These are phyloP conservation scores for Poeciliopsis gracilis DNA, from an alignment of 2,797 vertebrate species.

Conservation along the genomic window DNA sequence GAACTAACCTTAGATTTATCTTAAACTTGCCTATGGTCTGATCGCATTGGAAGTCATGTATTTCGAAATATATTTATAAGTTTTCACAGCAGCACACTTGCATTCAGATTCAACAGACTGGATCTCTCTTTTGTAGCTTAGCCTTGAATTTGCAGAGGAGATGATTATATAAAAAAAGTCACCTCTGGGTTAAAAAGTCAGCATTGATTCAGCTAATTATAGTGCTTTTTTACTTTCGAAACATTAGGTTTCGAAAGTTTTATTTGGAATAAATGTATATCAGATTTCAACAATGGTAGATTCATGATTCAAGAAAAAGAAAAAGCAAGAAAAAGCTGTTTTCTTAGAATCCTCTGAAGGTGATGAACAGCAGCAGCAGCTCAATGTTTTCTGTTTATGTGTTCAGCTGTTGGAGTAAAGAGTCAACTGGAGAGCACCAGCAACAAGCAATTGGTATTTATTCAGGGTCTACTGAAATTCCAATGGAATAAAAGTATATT, in stretches of 20 bases:
- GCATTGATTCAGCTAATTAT: neutral
- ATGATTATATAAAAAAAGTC: neutral
- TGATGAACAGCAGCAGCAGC: neutral
- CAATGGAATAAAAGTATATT: neutral
- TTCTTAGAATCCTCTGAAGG: neutral
- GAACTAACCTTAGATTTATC: neutral
- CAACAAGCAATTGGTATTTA: neutral
- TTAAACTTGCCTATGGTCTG: constrained; percentile 1
- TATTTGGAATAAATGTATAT: neutral
- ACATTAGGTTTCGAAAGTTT: neutral
- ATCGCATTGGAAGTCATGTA: constrained; percentile 1
- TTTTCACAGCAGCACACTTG: neutral
- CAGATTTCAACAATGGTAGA: neutral
- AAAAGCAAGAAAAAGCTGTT: neutral
- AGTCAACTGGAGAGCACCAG: neutral
- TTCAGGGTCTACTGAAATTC: neutral
- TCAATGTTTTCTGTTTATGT: neutral
- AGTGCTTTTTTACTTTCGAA: neutral
- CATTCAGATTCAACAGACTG: neutral
- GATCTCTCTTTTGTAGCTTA: neutral
- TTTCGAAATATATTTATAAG: neutral
- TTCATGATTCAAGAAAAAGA: too few relatives aligned
- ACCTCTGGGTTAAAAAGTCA: neutral
- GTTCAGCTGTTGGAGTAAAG: neutral
- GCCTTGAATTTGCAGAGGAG: neutral